These are phyloP conservation scores for Parnassius glacialis DNA, from an alignment of 2,888 invertebrate species.

Conservation along the genomic window DNA sequence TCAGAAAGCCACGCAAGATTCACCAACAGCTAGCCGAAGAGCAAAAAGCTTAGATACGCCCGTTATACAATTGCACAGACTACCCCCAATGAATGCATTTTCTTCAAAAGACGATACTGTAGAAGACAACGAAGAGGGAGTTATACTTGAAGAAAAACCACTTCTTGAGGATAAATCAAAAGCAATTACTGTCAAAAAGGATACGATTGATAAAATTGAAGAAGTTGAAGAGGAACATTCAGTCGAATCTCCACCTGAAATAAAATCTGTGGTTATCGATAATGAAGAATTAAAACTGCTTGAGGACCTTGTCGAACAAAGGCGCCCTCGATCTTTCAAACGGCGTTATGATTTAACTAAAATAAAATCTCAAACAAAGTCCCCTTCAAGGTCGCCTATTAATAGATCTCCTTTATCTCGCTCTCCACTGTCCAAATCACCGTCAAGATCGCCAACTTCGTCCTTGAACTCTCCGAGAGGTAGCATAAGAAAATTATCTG, in stretches of 20 bases:
- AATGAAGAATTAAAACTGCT: slow-evolving; percentile 80
- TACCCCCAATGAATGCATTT: slow-evolving; percentile 92
- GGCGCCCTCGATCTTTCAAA: slow-evolving; percentile 74
- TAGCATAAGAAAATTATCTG: slow-evolving; percentile 74
- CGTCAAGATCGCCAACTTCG: slow-evolving; percentile 76
- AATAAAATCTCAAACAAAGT: slow-evolving; percentile 62
- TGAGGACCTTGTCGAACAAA: slow-evolving; percentile 76
- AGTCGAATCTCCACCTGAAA: slow-evolving; percentile 54
- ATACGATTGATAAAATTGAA: slow-evolving; percentile 66
- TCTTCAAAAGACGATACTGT: slow-evolving; percentile 95
- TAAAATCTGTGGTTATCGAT: slow-evolving; percentile 77
- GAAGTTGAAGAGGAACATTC: slow-evolving; percentile 79
- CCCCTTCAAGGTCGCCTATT: slow-evolving; percentile 71
- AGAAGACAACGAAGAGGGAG: slow-evolving; percentile 86
- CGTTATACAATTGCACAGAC: slow-evolving; percentile 88
- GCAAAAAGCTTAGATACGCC: slow-evolving; percentile 93
- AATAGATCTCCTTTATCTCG: slow-evolving; percentile 71
- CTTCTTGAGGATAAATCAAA: slow-evolving; percentile 67
- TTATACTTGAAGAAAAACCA: slow-evolving; percentile 82
- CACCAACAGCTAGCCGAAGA: slow-evolving; percentile 87
- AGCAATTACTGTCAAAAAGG: slow-evolving; percentile 46
- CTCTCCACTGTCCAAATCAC: slow-evolving; percentile 75
- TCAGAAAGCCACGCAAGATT: slow-evolving; percentile 87
- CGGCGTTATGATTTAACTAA: slow-evolving; percentile 70
- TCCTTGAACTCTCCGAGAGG: slow-evolving; percentile 76